phyloP scores from a whole-genome alignment of 1,140 invertebrate species.

The Homalodisca vitripennis region DNA sequence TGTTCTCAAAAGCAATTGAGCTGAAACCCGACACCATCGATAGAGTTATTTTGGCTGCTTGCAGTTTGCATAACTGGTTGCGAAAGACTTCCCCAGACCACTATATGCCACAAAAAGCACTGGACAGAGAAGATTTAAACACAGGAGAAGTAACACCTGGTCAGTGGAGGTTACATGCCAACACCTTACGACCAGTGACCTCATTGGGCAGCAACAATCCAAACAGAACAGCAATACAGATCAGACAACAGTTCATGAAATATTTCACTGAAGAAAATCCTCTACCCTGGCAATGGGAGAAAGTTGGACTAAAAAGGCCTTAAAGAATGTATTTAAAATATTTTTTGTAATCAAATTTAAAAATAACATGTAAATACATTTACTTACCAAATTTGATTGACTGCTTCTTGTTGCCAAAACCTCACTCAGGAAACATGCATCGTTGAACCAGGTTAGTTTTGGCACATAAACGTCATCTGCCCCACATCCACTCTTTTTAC shows the following conservation, averaged over 20 bases:
- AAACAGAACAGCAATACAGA: not conserved
- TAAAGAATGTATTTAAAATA: not conserved
- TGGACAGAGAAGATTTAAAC: slow-evolving; percentile 26
- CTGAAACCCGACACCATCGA: not conserved
- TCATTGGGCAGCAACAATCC: not conserved
- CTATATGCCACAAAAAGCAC: slow-evolving; percentile 9
- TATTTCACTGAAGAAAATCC: not conserved
- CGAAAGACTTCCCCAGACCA: not conserved
- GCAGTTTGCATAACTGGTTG: slow-evolving; percentile 29
- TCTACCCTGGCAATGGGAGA: not conserved
- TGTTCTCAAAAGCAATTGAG: slow-evolving; percentile 24
- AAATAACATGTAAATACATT: not conserved
- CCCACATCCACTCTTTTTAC: not conserved
- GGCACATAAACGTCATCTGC: not conserved
- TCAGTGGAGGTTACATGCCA: not conserved
- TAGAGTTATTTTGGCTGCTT: no score
- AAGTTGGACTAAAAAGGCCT: not conserved
- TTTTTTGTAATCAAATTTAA: not conserved
- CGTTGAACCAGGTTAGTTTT: slow-evolving; percentile 10
- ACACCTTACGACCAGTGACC: slow-evolving; percentile 31
- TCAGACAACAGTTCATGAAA: not conserved
- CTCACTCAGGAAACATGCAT: slow-evolving; percentile 9
- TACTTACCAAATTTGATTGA: slow-evolving; percentile 17
- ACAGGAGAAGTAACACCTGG: slow-evolving; percentile 4
- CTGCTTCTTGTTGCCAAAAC: not conserved